Percentiles rank a stretch among this genome's conserved stretches.
These are phyloP conservation scores for Coregonus ussuriensis DNA, from an alignment of 2,797 vertebrate genomes.

Conservation along the genomic window DNA sequence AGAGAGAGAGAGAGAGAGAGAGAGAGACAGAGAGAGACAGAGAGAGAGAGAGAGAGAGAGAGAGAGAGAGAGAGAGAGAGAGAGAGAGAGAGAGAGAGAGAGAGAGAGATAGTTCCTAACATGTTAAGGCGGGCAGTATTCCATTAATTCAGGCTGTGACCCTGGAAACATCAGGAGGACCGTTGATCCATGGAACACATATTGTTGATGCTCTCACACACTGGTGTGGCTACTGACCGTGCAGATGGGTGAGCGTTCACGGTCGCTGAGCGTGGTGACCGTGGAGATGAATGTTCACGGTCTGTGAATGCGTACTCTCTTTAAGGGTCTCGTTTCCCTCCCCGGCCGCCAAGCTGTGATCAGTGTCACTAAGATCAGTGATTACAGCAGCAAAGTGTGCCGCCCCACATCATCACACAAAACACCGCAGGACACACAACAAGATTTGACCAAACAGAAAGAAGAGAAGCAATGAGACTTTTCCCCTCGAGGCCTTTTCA, in stretches of 20 bases:
- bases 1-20: too few species aligned
- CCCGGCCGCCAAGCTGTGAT: too few species aligned
- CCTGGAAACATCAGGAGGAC: background rate
- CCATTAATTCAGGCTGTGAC: background rate
- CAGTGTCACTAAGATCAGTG: background rate
- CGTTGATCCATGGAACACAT: background rate
- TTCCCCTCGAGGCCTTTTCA: background rate
- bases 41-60: too few species aligned
- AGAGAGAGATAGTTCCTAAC: background rate
- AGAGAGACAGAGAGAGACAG: too few species aligned
- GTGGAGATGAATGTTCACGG: background rate
- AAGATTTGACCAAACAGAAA: background rate
- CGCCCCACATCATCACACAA: background rate
- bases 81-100: too few species aligned
- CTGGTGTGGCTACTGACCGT: background rate
- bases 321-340: background rate
- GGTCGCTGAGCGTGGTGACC: conserved; percentile 1
- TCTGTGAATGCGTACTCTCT: background rate
- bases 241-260: background rate
- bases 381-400: background rate
- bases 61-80: too few species aligned
- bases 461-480: background rate
- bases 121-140: background rate
- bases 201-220: background rate
- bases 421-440: background rate